phyloP scores from a whole-genome alignment of 1,140 invertebrate species.

The Andrena cerasifolii region DNA sequence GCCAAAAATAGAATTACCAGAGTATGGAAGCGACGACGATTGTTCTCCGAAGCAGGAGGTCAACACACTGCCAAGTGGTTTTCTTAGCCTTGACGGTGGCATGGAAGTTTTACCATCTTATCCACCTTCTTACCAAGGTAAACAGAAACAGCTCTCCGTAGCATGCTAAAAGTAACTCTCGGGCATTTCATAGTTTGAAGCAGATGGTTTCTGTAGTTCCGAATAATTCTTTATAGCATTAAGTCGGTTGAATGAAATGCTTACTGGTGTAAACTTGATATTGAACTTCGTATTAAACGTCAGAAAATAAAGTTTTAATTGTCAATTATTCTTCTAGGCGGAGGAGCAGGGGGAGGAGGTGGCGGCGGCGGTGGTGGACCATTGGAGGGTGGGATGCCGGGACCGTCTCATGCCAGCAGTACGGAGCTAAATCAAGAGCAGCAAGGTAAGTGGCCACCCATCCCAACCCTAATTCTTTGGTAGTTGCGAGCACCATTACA shows the following conservation, averaged over 20 bases:
- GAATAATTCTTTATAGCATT: neutral
- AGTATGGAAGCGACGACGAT: slow-evolving; percentile 84
- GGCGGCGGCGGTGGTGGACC: slow-evolving; percentile 68
- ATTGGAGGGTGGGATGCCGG: slow-evolving; percentile 79
- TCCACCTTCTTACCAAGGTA: slow-evolving; percentile 80
- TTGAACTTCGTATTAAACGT: neutral
- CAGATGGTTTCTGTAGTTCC: slow-evolving; percentile 8
- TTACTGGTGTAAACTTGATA: neutral
- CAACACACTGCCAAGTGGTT: slow-evolving; percentile 79
- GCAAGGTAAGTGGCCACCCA: slow-evolving; percentile 77
- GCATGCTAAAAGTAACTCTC: neutral
- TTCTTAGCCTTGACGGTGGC: slow-evolving; percentile 80
- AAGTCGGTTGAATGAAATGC: neutral
- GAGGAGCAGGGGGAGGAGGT: slow-evolving; percentile 35
- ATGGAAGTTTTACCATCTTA: slow-evolving; percentile 81
- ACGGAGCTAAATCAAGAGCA: slow-evolving; percentile 80
- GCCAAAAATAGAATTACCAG: slow-evolving; percentile 84
- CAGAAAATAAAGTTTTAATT: slow-evolving; percentile 4
- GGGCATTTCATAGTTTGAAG: slow-evolving; percentile 8
- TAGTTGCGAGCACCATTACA: slow-evolving; percentile 83
- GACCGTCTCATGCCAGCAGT: slow-evolving; percentile 77
- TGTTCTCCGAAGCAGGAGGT: slow-evolving; percentile 80
- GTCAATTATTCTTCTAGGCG: slow-evolving; percentile 17
- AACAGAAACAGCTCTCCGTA: slow-evolving; percentile 6
- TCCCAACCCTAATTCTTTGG: slow-evolving; percentile 73